These are phyloP conservation scores for Armadillidium nasatum DNA, from an alignment of 1,140 invertebrate species.

Conservation along the genomic window DNA sequence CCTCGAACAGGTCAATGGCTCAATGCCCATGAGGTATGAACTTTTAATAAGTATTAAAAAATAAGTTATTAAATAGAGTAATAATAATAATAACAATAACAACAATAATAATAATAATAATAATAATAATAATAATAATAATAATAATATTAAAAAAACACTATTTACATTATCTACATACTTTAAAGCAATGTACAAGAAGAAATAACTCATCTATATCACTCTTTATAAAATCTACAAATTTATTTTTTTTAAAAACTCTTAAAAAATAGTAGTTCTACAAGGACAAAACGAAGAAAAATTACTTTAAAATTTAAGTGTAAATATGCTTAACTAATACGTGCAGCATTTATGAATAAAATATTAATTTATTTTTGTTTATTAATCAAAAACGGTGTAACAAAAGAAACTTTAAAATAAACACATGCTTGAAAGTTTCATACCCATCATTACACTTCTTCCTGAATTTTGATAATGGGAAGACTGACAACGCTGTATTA, in stretches of 20 bases:
- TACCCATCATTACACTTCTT: not conserved
- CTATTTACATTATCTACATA: not conserved
- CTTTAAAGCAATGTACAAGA: no score
- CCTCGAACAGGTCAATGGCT: no score
- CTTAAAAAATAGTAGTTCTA: no score
- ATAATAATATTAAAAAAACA: not conserved
- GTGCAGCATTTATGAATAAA: not conserved
- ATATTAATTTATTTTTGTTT: not conserved
- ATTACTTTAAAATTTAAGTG: not conserved
- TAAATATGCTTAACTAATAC: not conserved
- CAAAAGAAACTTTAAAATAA: not conserved
- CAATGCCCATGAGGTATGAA: no score
- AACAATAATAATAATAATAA: not conserved
- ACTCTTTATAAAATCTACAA: no score
- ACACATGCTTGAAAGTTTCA: not conserved
- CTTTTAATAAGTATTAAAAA: no score
- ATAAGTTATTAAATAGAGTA: no score
- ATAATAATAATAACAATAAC: not conserved
- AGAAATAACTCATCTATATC: no score
- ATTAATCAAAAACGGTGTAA: not conserved
- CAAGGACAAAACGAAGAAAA: not conserved
- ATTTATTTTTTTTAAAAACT: no score
- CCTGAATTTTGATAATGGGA: not conserved
- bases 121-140: not conserved
- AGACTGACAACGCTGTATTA: slow-evolving; percentile 4